A percentile compares a stretch with the other conserved stretches of the same genome.
phyloP scores from a whole-genome alignment of 1,140 invertebrate species.

The Caenorhabditis tropicalis region DNA sequence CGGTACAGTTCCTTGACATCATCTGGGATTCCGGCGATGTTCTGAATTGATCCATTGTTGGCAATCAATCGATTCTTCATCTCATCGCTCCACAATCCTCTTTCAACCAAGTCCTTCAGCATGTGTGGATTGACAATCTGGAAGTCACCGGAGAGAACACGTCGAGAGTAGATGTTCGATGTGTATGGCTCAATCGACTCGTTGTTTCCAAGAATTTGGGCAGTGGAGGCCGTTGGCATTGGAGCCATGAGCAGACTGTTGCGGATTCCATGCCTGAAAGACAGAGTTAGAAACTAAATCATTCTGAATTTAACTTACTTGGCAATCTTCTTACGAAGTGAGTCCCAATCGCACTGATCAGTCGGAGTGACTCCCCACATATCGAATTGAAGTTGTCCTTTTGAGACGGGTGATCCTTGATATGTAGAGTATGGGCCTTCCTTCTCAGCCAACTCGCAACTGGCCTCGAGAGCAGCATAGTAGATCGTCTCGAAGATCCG shows the following conservation, averaged over 20 bases:
- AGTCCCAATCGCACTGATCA: slow-evolving; percentile 86
- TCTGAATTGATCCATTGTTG: slow-evolving; percentile 90
- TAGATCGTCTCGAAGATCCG: slow-evolving; percentile 99
- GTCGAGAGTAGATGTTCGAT: slow-evolving; percentile 91
- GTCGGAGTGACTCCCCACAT: slow-evolving; percentile 91
- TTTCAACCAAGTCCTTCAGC: slow-evolving; percentile 88
- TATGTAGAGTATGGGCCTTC: slow-evolving; percentile 85
- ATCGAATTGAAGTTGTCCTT: slow-evolving; percentile 95
- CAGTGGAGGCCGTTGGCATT: slow-evolving; percentile 98
- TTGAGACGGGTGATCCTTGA: slow-evolving; percentile 86
- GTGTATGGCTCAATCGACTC: slow-evolving; percentile 98
- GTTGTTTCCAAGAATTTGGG: slow-evolving; percentile 98
- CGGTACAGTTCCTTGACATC: slow-evolving; percentile 91
- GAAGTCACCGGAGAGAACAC: slow-evolving; percentile 83
- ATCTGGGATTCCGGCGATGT: slow-evolving; percentile 85
- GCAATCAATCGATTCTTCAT: slow-evolving; percentile 94
- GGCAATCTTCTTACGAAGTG: slow-evolving; percentile 84
- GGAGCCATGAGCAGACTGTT: slow-evolving; percentile 94
- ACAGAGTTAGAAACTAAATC: no score
- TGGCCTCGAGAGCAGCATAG: slow-evolving; percentile 92
- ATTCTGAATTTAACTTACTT: slow-evolving; percentile 11
- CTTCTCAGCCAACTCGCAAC: slow-evolving; percentile 89
- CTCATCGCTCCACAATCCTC: slow-evolving; percentile 90
- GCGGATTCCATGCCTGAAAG: slow-evolving; percentile 80
- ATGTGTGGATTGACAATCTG: slow-evolving; percentile 96